phyloP scores from a whole-genome alignment of 2,888 invertebrate genomes.

The Drosophila fulvimacula region DNA sequence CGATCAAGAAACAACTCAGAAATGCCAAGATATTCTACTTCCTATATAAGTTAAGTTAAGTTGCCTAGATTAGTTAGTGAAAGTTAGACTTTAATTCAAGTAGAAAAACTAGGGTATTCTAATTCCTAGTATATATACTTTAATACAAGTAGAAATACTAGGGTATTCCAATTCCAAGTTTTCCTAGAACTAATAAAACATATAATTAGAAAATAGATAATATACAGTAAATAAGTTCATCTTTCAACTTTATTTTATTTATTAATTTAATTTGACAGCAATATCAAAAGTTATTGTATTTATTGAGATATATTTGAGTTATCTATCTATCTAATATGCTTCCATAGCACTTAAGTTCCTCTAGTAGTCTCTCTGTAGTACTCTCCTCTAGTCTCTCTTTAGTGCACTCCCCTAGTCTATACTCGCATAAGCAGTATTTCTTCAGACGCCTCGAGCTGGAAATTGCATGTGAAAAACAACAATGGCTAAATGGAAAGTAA shows the following conservation, averaged over 20 bases:
- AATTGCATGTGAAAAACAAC: constrained; percentile 17
- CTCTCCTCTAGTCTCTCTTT: not conserved
- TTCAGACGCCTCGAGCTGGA: constrained; percentile 12
- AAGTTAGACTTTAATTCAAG: too few species aligned
- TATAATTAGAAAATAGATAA: not conserved
- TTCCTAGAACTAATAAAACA: not conserved
- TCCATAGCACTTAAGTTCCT: not conserved
- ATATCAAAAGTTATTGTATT: too few species aligned
- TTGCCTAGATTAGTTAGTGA: too few species aligned
- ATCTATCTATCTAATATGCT: not conserved
- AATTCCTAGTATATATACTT: too few species aligned
- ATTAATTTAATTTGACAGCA: too few species aligned
- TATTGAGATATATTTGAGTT: not conserved
- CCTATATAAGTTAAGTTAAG: not conserved
- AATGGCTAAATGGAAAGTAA: constrained; percentile 16
- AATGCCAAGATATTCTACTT: not conserved
- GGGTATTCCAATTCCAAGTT: not conserved
- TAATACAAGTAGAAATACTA: too few species aligned
- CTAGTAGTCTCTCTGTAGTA: not conserved
- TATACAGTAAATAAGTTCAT: not conserved
- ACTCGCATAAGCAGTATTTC: constrained; percentile 11
- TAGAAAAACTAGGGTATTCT: too few species aligned
- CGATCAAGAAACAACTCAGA: not conserved
- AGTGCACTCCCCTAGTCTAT: not conserved
- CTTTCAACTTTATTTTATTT: too few species aligned